Conservation (phyloP, 30 jellyfish, hydroid and myxozoan genomes). For the Thelohanellus kitauei region DNA sequence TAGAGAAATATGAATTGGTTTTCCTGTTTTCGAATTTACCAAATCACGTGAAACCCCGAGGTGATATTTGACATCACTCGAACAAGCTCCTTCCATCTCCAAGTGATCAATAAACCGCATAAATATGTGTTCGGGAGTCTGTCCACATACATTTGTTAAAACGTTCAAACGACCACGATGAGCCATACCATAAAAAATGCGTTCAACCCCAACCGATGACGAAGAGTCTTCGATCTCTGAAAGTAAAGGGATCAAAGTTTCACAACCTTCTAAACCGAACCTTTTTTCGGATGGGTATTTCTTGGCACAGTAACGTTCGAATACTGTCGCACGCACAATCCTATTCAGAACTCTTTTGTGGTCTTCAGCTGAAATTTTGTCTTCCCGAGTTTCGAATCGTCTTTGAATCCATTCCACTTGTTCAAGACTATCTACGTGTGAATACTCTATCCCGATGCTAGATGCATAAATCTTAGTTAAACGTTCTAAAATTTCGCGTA, state of each 20-base stretch:
- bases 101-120: conserved; percentile 59
- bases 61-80: conserved; percentile 96
- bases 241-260: conserved; percentile 3
- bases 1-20: conserved; percentile 38
- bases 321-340: too few species aligned
- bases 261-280: conserved; percentile 91
- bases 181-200: conserved; percentile 90
- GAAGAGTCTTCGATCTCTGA: conserved; percentile 27
- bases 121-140: conserved; percentile 70
- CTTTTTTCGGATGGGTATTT: conserved; percentile 90
- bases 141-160: conserved; percentile 73
- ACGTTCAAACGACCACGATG: conserved; percentile 92
- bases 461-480: too few species aligned
- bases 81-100: too few species aligned
- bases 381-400: too few species aligned
- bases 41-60: conserved; percentile 90
- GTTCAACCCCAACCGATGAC: conserved; percentile 63
- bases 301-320: conserved; percentile 50
- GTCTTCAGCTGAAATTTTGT: too few species aligned
- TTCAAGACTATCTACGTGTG: too few species aligned
- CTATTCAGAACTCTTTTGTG: too few species aligned
- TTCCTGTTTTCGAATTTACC: conserved; percentile 45
- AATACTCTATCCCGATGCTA: too few species aligned
- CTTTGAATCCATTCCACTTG: too few species aligned
- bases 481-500: too few species aligned